phyloP scores from a whole-genome alignment of 2,797 vertebrate genomes.

The Momotus momota region DNA sequence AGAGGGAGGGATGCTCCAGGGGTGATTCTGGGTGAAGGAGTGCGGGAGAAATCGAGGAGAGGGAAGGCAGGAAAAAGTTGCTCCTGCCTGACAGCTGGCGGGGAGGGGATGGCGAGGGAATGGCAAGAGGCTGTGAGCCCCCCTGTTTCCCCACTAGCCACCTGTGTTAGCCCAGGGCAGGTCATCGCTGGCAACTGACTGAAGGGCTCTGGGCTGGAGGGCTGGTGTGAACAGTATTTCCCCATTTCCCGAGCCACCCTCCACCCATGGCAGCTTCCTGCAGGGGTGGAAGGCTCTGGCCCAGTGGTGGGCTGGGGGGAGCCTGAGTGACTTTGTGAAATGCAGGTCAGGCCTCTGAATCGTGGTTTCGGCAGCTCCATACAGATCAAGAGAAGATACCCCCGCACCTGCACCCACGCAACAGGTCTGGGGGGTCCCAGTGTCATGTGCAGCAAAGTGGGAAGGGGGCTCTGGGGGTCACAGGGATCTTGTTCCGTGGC shows the following conservation, averaged over 20 bases:
- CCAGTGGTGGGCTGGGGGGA: not conserved
- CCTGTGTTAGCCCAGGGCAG: not conserved
- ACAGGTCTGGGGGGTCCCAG: not conserved
- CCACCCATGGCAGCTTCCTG: not conserved
- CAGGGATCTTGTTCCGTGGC: not conserved
- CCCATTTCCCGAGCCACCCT: not conserved
- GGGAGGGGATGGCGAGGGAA: not conserved
- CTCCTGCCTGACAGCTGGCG: not conserved
- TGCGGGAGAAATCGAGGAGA: not conserved
- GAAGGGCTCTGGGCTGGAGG: not conserved
- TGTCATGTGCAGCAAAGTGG: fast-evolving
- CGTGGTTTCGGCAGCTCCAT: fast-evolving
- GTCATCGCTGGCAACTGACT: not conserved
- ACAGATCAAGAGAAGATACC: not conserved
- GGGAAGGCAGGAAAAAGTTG: constrained; percentile 30
- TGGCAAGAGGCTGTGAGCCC: not conserved
- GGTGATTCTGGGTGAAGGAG: not conserved
- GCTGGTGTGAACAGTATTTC: not conserved
- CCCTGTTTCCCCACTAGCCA: not conserved
- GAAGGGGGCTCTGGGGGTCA: not conserved
- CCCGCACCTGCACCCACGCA: not conserved
- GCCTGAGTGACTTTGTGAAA: not conserved
- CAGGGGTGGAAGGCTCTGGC: not conserved
- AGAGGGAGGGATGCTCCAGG: not conserved
- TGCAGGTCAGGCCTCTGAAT: not conserved